phyloP scores from a whole-genome alignment of 1,140 invertebrate species.

The Zaprionus capensis region DNA sequence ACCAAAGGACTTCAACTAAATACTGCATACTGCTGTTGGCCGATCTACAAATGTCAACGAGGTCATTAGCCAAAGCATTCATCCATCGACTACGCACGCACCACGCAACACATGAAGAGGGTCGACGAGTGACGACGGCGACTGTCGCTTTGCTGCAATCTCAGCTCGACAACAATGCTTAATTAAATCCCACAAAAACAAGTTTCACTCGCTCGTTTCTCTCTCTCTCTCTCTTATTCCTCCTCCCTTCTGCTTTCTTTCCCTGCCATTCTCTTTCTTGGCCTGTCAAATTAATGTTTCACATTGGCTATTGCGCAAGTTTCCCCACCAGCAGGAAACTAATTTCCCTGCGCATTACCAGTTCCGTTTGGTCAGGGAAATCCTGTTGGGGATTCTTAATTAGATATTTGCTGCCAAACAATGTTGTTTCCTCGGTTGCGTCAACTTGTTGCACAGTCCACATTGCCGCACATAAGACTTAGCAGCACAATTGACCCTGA shows the following conservation, averaged over 20 bases:
- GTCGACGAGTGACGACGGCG: neutral
- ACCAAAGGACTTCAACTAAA: constrained; percentile 53
- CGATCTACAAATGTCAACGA: constrained; percentile 61
- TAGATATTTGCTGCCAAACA: constrained; percentile 1
- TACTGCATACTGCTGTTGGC: constrained; percentile 35
- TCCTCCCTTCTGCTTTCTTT: neutral
- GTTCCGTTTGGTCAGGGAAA: neutral
- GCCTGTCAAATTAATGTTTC: constrained; percentile 69
- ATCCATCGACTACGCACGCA: constrained; percentile 6
- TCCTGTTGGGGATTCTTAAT: neutral
- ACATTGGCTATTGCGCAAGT: constrained; percentile 47
- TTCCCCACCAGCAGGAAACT: constrained; percentile 39
- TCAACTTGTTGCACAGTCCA: constrained; percentile 1
- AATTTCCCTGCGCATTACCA: constrained; percentile 52
- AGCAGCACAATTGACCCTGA: neutral
- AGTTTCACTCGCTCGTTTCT: constrained; percentile 56
- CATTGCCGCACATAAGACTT: neutral
- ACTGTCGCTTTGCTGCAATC: constrained; percentile 23
- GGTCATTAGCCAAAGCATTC: constrained; percentile 30
- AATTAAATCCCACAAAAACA: constrained; percentile 65
- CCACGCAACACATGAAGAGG: constrained; percentile 6
- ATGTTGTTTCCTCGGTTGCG: neutral
- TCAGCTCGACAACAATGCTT: constrained; percentile 53
- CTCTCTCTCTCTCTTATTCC: neutral
- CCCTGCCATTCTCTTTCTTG: neutral